Percentiles rank a stretch among this genome's conserved stretches.
Evolutionary conservation across 2,797 vertebrate genomes (phyloP).

Genomic region (Pteronotus mesoamericanus): DNA sequence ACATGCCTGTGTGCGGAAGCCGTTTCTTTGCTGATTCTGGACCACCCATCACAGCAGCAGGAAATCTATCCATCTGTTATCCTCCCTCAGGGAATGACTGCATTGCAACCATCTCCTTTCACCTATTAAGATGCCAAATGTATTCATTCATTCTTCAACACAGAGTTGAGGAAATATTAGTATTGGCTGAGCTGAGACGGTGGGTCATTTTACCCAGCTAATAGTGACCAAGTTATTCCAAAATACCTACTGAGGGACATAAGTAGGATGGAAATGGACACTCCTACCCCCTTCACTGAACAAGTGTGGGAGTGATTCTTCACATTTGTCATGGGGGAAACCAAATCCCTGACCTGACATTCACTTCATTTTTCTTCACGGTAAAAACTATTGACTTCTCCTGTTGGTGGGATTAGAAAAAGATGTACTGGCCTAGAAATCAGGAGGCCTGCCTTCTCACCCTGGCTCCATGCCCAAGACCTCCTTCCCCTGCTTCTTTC

Average conservation of each 20-base stretch:
- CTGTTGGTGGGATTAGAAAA: slow-evolving; percentile 28
- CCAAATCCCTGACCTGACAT: slow-evolving; percentile 14
- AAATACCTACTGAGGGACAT: slow-evolving; percentile 50
- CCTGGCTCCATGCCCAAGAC: slow-evolving; percentile 39
- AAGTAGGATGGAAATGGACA: slow-evolving; percentile 40
- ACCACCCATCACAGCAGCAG: slow-evolving; percentile 63
- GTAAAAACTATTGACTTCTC: slow-evolving; percentile 52
- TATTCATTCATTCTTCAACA: slow-evolving; percentile 52
- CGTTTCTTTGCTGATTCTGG: slow-evolving; percentile 14
- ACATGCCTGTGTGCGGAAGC: background rate
- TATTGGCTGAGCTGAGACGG: slow-evolving; percentile 55
- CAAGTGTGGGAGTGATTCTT: slow-evolving; percentile 26
- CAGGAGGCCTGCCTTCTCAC: slow-evolving; percentile 23
- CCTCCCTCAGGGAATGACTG: slow-evolving; percentile 46
- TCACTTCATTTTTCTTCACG: slow-evolving; percentile 57
- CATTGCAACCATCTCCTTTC: slow-evolving; percentile 49
- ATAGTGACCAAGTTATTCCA: background rate
- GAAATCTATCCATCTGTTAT: slow-evolving; percentile 54
- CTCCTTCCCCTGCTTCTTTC: slow-evolving; percentile 10
- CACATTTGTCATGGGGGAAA: slow-evolving; percentile 48
- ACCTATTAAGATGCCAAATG: slow-evolving; percentile 58
- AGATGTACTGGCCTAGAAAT: background rate
- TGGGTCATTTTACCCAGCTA: slow-evolving; percentile 56
- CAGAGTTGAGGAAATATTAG: slow-evolving; percentile 61
- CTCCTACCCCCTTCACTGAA: background rate